These are phyloP conservation scores for Scaeva pyrastri DNA, from an alignment of 2,888 invertebrate species.

Conservation along the genomic window DNA sequence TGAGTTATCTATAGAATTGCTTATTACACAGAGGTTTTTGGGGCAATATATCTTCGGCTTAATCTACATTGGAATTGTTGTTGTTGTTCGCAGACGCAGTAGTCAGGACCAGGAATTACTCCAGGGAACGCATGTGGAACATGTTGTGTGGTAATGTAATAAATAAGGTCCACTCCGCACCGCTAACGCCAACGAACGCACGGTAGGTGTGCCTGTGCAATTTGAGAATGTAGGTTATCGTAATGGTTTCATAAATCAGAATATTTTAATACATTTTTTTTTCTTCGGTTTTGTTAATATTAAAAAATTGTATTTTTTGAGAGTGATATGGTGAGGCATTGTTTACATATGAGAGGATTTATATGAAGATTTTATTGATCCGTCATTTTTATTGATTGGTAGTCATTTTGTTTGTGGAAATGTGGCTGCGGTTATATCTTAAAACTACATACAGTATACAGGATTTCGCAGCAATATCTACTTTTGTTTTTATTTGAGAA, in stretches of 20 bases:
- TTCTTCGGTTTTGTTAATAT: background rate
- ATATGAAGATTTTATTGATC: too few species aligned
- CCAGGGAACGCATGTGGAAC: conserved; percentile 63
- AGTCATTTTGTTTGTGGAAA: too few species aligned
- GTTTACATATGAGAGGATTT: too few species aligned
- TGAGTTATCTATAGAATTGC: conserved; percentile 73
- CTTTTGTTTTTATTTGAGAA: too few species aligned
- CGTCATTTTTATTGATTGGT: too few species aligned
- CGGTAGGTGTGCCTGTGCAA: conserved; percentile 56
- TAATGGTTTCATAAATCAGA: conserved; percentile 72
- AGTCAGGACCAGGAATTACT: conserved; percentile 65
- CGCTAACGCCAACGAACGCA: too few species aligned
- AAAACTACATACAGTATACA: too few species aligned
- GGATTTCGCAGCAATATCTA: too few species aligned
- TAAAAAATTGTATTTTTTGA: conserved; percentile 9
- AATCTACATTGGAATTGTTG: conserved; percentile 67
- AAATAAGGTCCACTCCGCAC: conserved; percentile 47
- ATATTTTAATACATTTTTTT: conserved; percentile 51
- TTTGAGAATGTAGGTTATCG: conserved; percentile 62
- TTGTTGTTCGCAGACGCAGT: conserved; percentile 55
- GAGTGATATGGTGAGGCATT: conserved; percentile 8
- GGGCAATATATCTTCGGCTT: conserved; percentile 65
- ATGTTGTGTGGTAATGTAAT: conserved; percentile 73
- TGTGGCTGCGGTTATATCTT: too few species aligned
- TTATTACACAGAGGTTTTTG: conserved; percentile 67